Conservation (phyloP, 23 tunicate species). For the Corella eumyota region DNA sequence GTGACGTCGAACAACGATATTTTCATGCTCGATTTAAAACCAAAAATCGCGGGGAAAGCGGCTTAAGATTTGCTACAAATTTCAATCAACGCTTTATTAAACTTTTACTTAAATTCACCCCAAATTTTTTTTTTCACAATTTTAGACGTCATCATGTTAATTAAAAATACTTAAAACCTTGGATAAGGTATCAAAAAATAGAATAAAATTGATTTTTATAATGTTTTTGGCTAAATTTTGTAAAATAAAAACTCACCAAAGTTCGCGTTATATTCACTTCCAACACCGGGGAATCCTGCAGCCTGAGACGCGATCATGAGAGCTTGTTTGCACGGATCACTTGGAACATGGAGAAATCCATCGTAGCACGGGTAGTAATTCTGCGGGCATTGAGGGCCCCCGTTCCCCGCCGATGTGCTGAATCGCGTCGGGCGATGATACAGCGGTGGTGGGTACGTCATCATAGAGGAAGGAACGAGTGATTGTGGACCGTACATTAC, state of each 20-base stretch:
- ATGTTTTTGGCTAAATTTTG: too few species aligned
- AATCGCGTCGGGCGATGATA: constrained; percentile 73
- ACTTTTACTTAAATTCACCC: too few species aligned
- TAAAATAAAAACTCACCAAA: constrained; percentile 37
- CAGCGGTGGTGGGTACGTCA: constrained; percentile 78
- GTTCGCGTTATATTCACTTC: constrained; percentile 68
- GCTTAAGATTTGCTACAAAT: too few species aligned
- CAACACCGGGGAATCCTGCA: constrained; percentile 85
- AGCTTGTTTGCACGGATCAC: constrained; percentile 96
- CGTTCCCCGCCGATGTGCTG: constrained; percentile 69
- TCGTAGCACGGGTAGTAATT: constrained; percentile 79
- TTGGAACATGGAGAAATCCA: constrained; percentile 63
- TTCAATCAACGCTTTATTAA: too few species aligned
- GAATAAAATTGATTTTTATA: too few species aligned
- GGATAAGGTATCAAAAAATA: too few species aligned
- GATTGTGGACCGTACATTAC: constrained; percentile 85
- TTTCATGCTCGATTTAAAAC: too few species aligned
- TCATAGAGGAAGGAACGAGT: constrained; percentile 88
- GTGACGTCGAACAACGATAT: too few species aligned
- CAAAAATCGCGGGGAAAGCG: too few species aligned
- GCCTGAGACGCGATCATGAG: constrained; percentile 98
- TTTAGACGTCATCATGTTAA: too few species aligned
- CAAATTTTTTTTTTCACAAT: too few species aligned
- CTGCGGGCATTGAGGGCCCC: constrained; percentile 73
- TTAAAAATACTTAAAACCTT: too few species aligned